These are phyloP conservation scores for Pagetopsis macropterus DNA, from an alignment of 2,797 vertebrate species.

Conservation along the genomic window DNA sequence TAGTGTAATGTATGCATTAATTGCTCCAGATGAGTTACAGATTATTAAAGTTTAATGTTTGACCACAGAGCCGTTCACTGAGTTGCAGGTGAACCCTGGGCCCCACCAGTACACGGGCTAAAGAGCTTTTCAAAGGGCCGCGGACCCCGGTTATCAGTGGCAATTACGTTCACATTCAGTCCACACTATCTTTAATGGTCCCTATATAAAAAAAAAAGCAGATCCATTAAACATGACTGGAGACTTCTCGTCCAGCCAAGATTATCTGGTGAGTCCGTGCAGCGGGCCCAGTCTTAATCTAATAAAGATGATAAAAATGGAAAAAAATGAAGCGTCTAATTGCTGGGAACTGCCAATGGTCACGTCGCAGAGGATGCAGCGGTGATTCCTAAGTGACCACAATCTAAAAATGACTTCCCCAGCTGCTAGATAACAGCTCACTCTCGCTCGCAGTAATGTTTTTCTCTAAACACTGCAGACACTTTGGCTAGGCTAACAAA, in stretches of 20 bases:
- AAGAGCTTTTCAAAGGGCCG: conserved; percentile 63
- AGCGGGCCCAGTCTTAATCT: conserved; percentile 57
- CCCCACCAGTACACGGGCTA: conserved; percentile 13
- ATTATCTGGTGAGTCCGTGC: conserved; percentile 60
- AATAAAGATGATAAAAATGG: conserved; percentile 75
- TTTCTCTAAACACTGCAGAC: conserved; percentile 76
- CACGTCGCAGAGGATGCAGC: conserved; percentile 78
- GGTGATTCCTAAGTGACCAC: conserved; percentile 75
- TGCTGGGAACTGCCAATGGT: conserved; percentile 81
- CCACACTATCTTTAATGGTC: conserved; percentile 65
- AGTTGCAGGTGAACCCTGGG: conserved; percentile 39
- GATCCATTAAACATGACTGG: conserved; percentile 64
- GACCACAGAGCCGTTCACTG: conserved; percentile 22
- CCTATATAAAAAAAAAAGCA: conserved; percentile 50
- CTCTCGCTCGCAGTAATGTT: conserved; percentile 66
- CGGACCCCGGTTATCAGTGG: conserved; percentile 66
- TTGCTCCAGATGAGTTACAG: neutral
- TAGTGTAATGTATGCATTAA: neutral
- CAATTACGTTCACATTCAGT: conserved; percentile 69
- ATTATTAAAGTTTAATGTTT: conserved; percentile 37
- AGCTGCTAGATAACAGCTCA: conserved; percentile 79
- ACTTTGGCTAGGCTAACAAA: conserved; percentile 69
- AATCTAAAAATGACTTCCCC: conserved; percentile 85
- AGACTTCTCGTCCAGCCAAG: conserved; percentile 59
- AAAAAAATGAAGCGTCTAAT: conserved; percentile 67